Evolutionary conservation across 2,797 vertebrate species (phyloP).

Genomic region (Pempheris klunzingeri): DNA sequence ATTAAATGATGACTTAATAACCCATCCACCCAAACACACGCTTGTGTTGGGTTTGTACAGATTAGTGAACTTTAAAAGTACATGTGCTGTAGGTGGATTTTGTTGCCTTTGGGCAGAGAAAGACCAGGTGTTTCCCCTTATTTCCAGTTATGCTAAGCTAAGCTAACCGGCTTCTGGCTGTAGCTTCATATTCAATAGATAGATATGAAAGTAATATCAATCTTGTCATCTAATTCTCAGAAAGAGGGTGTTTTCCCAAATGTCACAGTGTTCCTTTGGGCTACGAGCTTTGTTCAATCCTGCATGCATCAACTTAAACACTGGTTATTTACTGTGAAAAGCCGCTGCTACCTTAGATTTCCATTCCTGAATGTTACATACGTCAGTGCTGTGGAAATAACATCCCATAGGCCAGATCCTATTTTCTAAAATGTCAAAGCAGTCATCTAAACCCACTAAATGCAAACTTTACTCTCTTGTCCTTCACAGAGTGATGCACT

Average conservation of each 20-base stretch:
- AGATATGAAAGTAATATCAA: not conserved
- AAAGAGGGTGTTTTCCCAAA: not conserved
- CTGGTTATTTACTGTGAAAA: not conserved
- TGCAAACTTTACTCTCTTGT: conserved; percentile 37
- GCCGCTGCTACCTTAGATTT: conserved; percentile 1
- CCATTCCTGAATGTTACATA: not conserved
- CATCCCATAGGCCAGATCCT: conserved; percentile 13
- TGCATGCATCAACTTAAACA: not conserved
- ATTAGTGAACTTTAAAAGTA: not conserved
- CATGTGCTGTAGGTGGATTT: not conserved
- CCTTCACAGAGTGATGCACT: conserved; percentile 11
- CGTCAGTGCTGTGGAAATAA: conserved; percentile 24
- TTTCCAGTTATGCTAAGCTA: conserved; percentile 12
- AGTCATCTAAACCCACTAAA: conserved; percentile 22
- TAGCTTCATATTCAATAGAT: not conserved
- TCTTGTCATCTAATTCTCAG: not conserved
- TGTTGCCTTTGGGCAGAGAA: not conserved
- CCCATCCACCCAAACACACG: not conserved
- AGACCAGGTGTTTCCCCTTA: not conserved
- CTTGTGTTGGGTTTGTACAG: no score
- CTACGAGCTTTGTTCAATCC: not conserved
- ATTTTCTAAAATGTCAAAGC: conserved; percentile 27
- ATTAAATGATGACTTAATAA: not conserved
- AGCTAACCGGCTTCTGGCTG: not conserved
- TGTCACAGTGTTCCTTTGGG: not conserved